Evolutionary conservation across 64 coral and sea anemone species (phyloP), one percentile per base, ranked within the genome.

Genomic region (Hydrozoanthus tunicans): DNA sequence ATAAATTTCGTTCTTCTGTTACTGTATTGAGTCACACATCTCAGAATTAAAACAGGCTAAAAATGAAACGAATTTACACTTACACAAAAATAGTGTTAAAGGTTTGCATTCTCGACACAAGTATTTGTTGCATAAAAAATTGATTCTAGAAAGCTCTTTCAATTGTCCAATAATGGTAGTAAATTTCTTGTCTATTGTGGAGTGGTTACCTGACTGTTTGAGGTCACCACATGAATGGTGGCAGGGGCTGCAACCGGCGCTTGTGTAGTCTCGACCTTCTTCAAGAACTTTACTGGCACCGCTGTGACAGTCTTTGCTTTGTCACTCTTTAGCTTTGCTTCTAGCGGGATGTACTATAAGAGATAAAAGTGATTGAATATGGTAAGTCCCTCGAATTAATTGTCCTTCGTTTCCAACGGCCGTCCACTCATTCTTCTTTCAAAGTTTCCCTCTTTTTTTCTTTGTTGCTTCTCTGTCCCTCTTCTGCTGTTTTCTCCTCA

Each of bases 211-310:
- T 88, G 84, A 32, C 84, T 56, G 9, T 88, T 88, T 60, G 84
- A 88, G 9, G 84, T 88, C 56, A 88, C 84, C 56, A 88, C 84
- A 8, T 88, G 84, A 88, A 88, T 74, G 6, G 84, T 88, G 14
- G 84, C 66, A 3, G 84, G 20, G 10, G 84, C 69, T 51, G 84
- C 9, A 7, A 69, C 68, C 3, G 84, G 32, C 3, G 67, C 53
- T 7, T 88, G 84, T 11, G 84, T 74, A 0, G 55, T 88, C 10
- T 88, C 84, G 15, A 88, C 84, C 7, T 88, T 88, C 68, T 88
- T 88, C 69, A 88, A 70, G 13, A 88, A 88, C 17, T 88, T 88
- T 9, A 88, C 84, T 26, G 84, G 84, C 56, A 88, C 84, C 0
- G 84, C 84, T 12, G 84, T 88, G 14, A 88, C 84, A 27, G 84